These are phyloP conservation scores for Trisateles emortualis DNA, from an alignment of 2,888 invertebrate species.

Conservation along the genomic window DNA sequence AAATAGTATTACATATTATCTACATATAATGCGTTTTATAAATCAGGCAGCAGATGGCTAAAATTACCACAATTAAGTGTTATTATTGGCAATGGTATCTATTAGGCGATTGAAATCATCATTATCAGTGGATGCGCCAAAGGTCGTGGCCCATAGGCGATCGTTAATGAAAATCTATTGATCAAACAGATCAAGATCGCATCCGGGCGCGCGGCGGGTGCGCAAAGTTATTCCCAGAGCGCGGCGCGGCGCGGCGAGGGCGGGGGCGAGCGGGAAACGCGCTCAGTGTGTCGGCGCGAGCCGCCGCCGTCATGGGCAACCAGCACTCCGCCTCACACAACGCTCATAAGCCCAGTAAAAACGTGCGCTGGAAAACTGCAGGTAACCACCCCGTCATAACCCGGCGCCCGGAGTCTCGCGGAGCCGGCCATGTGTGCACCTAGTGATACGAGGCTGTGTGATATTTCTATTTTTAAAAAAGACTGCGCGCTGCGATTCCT, in stretches of 20 bases:
- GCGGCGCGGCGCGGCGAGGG: slow-evolving; percentile 55
- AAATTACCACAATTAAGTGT: neutral
- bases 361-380: slow-evolving; percentile 95
- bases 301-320: slow-evolving; percentile 86
- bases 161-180: slow-evolving; percentile 69
- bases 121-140: slow-evolving; percentile 55
- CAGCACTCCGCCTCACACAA: slow-evolving; percentile 82
- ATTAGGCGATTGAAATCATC: slow-evolving; percentile 35
- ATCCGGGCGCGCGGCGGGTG: slow-evolving; percentile 66
- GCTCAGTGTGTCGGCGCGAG: slow-evolving; percentile 83
- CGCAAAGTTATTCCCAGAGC: slow-evolving; percentile 79
- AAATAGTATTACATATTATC: neutral
- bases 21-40: neutral
- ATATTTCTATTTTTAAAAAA: slow-evolving; percentile 80
- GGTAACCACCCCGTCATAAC: slow-evolving; percentile 82
- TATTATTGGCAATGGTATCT: slow-evolving; percentile 27
- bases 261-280: slow-evolving; percentile 60
- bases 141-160: slow-evolving; percentile 56
- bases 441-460: slow-evolving; percentile 55
- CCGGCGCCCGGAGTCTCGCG: slow-evolving; percentile 31
- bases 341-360: slow-evolving; percentile 88
- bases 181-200: slow-evolving; percentile 75
- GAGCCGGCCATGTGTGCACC: slow-evolving; percentile 26
- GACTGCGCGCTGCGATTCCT: slow-evolving; percentile 76
- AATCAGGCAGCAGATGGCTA: neutral